Evolutionary conservation across 2,888 invertebrate species (phyloP).

Genomic region (Osedax fenrisi): DNA sequence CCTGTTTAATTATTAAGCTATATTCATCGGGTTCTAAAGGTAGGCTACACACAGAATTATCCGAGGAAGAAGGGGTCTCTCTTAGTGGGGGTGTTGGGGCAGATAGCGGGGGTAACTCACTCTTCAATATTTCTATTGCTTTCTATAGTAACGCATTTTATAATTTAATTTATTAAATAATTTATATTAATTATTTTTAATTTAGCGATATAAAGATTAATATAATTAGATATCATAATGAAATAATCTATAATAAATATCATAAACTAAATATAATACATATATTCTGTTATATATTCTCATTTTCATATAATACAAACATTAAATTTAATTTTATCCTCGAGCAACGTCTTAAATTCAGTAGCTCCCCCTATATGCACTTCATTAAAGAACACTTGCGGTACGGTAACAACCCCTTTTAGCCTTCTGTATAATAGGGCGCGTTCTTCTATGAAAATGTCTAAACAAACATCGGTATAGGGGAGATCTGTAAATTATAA

Average conservation of each 20-base stretch:
- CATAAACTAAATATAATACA: too few species aligned
- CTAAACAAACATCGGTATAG: conserved; percentile 48
- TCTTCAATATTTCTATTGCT: conserved; percentile 41
- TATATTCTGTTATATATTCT: too few species aligned
- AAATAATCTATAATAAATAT: too few species aligned
- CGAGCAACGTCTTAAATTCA: conserved; percentile 44
- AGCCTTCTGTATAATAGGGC: conserved; percentile 42
- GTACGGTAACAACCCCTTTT: conserved; percentile 43
- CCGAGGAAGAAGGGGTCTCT: conserved; percentile 15
- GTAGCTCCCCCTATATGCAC: conserved; percentile 48
- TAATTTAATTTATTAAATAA: background rate
- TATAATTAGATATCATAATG: too few species aligned
- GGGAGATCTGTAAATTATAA: conserved; percentile 40
- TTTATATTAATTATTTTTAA: too few species aligned
- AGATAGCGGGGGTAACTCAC: conserved; percentile 38
- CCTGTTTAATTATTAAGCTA: conserved; percentile 42
- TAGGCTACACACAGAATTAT: conserved; percentile 1
- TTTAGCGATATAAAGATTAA: too few species aligned
- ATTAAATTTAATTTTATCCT: background rate
- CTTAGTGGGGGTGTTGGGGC: conserved; percentile 41
- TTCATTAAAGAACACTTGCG: conserved; percentile 51
- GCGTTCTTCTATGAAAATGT: conserved; percentile 45
- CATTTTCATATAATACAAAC: too few species aligned
- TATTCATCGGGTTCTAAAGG: conserved; percentile 46
- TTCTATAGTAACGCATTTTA: conserved; percentile 26